Base-by-base conservation (phyloP, 2,797 vertebrate genomes). In the Fratercula arctica region DNA sequence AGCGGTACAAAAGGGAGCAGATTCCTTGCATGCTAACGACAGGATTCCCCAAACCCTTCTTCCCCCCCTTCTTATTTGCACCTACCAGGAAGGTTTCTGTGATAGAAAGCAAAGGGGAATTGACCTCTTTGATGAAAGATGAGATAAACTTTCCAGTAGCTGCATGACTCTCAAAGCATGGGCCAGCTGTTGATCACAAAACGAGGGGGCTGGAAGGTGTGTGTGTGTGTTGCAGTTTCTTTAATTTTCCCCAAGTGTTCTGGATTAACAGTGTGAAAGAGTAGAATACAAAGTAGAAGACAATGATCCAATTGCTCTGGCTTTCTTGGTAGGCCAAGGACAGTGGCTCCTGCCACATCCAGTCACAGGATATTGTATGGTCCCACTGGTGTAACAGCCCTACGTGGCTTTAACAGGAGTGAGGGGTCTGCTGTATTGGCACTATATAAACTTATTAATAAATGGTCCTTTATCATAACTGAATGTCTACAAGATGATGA, bases 21-120 rank as follows among this genome's bases (percentile, higher is more conserved):
- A 95, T 87, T 91, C 91, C 56, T 95, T 80, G 67, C 35, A 29
- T 64, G 57, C 85, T 88, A 45, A 46, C 54, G 28, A 37, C 35
- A 43, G 46, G 25, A 81, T 77, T 84, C 43, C 43, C 37, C 29
- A 20, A 91, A 31, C 11, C 16, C 4, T 37, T 56, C 16, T 39
- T n/a, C 26, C 20, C 8, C 13, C n/a, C 0, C 13, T 61, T 61
- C 83, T 57, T 11, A 31, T 67, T 87, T 83, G 51, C 29, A 69
- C 16, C 31, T 51, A 48, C 57, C 39, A 43, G 18, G 45, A 70
- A 74, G 11, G 18, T 77, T 83, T 87, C 18, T 76, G 21, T 74
- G 70, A 61, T 8, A 85, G 80, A 85, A 82, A 50, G 48, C 29
- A 50, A 78, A 75, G 50, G 21, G 4, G 4, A 79, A 12, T 9